Percentiles rank a stretch among this genome's conserved stretches.
phyloP scores from a whole-genome alignment of 2,113 vertebrate genomes.

The Oceanites oceanicus region DNA sequence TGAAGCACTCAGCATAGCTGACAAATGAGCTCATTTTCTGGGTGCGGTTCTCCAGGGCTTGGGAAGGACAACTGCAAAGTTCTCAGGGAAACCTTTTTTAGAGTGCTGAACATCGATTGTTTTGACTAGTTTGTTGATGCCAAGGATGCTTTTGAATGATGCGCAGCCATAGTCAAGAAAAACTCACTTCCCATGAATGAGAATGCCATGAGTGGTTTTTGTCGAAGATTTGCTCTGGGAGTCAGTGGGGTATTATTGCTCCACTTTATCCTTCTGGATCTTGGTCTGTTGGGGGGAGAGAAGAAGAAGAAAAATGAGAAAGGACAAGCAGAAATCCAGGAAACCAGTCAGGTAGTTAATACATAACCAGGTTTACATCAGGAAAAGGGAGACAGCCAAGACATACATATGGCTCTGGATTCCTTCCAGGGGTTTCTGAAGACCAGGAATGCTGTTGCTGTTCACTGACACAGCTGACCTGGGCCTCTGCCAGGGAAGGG shows the following conservation, averaged over 20 bases:
- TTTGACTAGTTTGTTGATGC: neutral
- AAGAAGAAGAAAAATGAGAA: neutral
- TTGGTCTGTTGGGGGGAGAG: neutral
- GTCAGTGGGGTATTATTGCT: neutral
- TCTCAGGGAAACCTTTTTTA: neutral
- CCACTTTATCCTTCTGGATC: neutral
- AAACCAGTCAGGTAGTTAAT: neutral
- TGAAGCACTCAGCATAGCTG: neutral
- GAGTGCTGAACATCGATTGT: neutral
- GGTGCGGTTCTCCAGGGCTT: neutral
- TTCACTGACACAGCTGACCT: constrained; percentile 59
- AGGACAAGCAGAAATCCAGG: neutral
- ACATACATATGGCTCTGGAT: neutral
- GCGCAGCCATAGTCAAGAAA: neutral
- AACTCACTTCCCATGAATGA: neutral
- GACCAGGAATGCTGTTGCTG: constrained; percentile 40
- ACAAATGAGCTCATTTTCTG: neutral
- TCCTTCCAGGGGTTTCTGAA: constrained; percentile 49
- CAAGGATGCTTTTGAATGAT: neutral
- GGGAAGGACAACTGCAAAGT: neutral
- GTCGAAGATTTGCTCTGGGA: neutral
- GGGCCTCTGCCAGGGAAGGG: constrained; percentile 13
- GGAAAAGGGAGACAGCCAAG: neutral
- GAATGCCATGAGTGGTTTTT: neutral
- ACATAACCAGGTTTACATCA: neutral